Base-by-base conservation (phyloP, 2,888 invertebrate genomes). In the Spodoptera exigua region DNA sequence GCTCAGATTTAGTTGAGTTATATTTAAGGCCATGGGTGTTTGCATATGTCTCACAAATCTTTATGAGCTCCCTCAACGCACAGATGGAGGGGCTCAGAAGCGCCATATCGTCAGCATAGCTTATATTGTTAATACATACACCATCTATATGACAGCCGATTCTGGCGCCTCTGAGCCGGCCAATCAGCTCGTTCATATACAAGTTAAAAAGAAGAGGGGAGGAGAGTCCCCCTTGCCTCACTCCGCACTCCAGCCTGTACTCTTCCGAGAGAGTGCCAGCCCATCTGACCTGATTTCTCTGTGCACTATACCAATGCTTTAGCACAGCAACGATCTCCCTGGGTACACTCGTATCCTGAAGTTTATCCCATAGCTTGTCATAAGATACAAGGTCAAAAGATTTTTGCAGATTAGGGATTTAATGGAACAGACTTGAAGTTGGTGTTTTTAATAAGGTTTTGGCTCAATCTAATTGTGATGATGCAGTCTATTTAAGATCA, bases 341-440 rank as follows among this genome's bases (percentile, higher is more conserved):
- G 35, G 35, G 35, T 35, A 56, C 10, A 11, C 18, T 39, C 2
- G 40, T 54, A 1, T 40, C 44, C 13, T 34, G 2, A 1, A 68
- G 35, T 13, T 65, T 71, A 0, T 47, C 1, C 70, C 70, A 73
- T n/a, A 70, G 17, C 10, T 35, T 35, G 11, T 35, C 12, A 10
- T 35, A 35, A 10, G 35, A 35, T 12, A 36, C 36, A 1, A 36
- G n/a, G 5, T 36, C 36, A n/a, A 36, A 36, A 11, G n/a, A n/a
- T 2, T n/a, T 36, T n/a, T n/a, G n/a, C n/a, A n/a, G n/a, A n/a
- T n/a, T n/a, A n/a, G n/a, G n/a, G n/a, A n/a, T n/a, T n/a, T n/a
- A n/a, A n/a, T n/a, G n/a, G n/a, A n/a, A n/a, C n/a, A n/a, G n/a
- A n/a, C n/a, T n/a, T n/a, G n/a, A n/a, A n/a, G n/a, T n/a, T n/a